Evolutionary conservation across 2,797 vertebrate species (phyloP), one percentile per base, ranked within the genome.

Genomic region (Selene dorsalis): DNA sequence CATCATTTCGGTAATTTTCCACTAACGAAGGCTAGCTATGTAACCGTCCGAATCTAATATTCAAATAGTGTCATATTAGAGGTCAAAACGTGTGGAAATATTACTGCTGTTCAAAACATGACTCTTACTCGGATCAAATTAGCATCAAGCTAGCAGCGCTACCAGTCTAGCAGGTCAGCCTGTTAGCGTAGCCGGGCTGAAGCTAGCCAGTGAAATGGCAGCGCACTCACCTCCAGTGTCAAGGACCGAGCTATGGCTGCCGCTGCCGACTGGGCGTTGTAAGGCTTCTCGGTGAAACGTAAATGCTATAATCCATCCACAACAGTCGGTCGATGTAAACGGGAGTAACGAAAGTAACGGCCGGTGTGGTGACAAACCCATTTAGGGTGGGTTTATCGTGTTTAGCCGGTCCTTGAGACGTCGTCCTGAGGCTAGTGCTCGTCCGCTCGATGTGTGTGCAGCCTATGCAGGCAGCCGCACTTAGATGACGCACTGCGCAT

Each of bases 291-390:
- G 76, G 80, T 39, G 77, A 79, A 52, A 75, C 82, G 79, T 32
- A 28, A 85, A 83, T 53, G 50, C 83, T 22, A 73, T 68, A 84
- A 93, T 93, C 94, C 94, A 95, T 95, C 88, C 89, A 94, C 87
- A 72, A 66, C 56, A 68, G 55, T 17, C 39, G 38, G 73, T 30
- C 18, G 71, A 76, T n/a, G 73, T 28, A 66, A 83, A 65, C 59
- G n/a, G 24, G 22, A 57, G 57, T 45, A 63, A 84, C 17, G 81
- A 82, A 38, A 66, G 50, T 24, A 66, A 41, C 64, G 75, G 28
- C 14, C 13, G 77, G 0, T 53, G 62, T 47, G n/a, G 28, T 77
- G 75, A 86, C 82, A 90, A 89, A 80, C 89, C 93, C 93, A 94
- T 93, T 91, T 90, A 93, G 69, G 43, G 39, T 56, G 74, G 72